These are phyloP conservation scores for Eufriesea mexicana DNA, from an alignment of 1,140 invertebrate species.

Conservation along the genomic window DNA sequence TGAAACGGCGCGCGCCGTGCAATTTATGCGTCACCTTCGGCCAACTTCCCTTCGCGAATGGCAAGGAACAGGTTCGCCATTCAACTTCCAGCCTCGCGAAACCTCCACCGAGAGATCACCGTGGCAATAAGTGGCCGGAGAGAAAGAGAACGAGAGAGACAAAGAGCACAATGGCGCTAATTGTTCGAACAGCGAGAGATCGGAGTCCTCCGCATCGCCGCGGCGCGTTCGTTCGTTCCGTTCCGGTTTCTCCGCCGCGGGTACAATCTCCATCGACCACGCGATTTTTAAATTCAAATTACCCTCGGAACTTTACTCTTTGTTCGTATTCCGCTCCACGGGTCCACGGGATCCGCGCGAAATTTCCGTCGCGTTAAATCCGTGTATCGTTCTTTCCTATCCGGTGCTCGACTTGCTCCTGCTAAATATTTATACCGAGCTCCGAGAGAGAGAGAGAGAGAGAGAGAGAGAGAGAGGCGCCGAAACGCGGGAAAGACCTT, in stretches of 20 bases:
- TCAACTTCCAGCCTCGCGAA: not conserved
- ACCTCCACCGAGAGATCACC: too few relatives aligned
- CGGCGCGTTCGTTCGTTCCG: not conserved
- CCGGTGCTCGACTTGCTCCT: not conserved
- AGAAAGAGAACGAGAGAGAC: too few relatives aligned
- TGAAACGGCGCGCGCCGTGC: constrained; percentile 37
- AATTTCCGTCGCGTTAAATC: not conserved
- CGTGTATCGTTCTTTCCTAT: not conserved
- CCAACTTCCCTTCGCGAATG: constrained; percentile 12
- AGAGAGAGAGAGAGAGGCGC: not conserved
- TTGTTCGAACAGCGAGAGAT: constrained; percentile 5
- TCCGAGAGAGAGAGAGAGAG: not conserved
- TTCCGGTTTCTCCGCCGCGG: not conserved
- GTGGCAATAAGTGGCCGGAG: not conserved
- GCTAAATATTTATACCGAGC: constrained; percentile 41
- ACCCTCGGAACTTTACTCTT: not conserved
- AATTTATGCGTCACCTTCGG: constrained; percentile 43
- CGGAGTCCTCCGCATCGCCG: too few relatives aligned
- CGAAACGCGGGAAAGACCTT: not conserved
- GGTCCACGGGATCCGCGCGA: not conserved
- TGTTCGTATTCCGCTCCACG: not conserved
- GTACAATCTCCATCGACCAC: too few relatives aligned
- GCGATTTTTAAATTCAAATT: constrained; percentile 5
- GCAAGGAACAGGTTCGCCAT: not conserved
- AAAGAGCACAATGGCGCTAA: constrained; percentile 22